phyloP scores from a whole-genome alignment of 2,113 vertebrate species.

The Rhinopomastus cyanomelas region DNA sequence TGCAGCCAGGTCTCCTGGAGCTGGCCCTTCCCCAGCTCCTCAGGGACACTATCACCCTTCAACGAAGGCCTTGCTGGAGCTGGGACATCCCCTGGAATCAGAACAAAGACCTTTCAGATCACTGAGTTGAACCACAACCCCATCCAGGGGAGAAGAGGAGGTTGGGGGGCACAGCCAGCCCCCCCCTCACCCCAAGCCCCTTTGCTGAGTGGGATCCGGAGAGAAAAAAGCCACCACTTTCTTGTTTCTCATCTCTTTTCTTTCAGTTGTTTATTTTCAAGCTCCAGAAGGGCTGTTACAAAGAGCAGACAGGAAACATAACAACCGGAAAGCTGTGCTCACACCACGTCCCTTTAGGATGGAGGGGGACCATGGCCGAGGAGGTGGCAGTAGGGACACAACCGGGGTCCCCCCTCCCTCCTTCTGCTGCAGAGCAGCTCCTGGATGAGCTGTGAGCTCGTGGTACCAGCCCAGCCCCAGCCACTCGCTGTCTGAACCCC shows the following conservation, averaged over 20 bases:
- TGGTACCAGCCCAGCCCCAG: neutral
- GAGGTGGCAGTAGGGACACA: neutral
- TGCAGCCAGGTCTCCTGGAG: neutral
- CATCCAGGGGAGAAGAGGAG: rapidly evolving
- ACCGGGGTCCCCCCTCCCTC: neutral
- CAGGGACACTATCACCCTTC: neutral
- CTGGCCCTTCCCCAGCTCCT: neutral
- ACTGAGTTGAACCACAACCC: neutral
- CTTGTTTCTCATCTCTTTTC: neutral
- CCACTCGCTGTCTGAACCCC: neutral
- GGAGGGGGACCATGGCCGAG: neutral
- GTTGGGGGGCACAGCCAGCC: rapidly evolving
- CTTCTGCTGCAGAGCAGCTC: neutral
- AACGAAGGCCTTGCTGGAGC: rapidly evolving
- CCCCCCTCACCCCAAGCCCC: neutral
- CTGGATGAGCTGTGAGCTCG: neutral
- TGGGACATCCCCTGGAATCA: neutral
- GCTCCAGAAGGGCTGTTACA: constrained; percentile 6
- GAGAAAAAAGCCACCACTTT: neutral
- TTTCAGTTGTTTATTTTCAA: constrained; percentile 52
- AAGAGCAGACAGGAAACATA: constrained; percentile 43
- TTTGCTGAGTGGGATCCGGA: neutral
- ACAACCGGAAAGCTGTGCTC: constrained; percentile 27
- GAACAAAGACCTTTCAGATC: neutral
- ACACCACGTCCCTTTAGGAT: neutral